Evolutionary conservation across 2,797 vertebrate species (phyloP).

Genomic region (Characodon lateralis): DNA sequence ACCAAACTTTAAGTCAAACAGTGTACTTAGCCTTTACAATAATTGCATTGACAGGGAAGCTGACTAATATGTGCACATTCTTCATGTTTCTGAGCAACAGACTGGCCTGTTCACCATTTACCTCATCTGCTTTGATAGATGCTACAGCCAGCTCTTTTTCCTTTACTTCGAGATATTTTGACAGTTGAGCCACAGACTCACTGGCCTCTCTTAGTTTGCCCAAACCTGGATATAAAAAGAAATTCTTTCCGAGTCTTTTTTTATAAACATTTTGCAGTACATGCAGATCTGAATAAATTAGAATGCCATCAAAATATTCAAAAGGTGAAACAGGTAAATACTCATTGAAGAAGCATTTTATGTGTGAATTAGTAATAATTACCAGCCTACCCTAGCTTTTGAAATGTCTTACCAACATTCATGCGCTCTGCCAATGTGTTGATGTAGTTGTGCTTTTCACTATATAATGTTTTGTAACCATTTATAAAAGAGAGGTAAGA

Average conservation of each 20-base stretch:
- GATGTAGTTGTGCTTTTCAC: conserved; percentile 81
- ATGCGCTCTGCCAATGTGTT: conserved; percentile 85
- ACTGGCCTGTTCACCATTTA: conserved; percentile 53
- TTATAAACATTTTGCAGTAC: background rate
- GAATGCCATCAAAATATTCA: background rate
- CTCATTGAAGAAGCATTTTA: background rate
- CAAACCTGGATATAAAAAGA: conserved; percentile 73
- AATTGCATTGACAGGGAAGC: background rate
- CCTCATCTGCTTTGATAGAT: conserved; percentile 85
- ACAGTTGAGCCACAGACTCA: conserved; percentile 84
- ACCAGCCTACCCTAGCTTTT: background rate
- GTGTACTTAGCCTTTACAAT: background rate
- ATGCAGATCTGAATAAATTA: background rate
- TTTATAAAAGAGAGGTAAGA: conserved; percentile 92
- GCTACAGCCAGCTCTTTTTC: conserved; percentile 86
- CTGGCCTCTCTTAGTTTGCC: conserved; percentile 87
- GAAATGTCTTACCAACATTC: conserved; percentile 82
- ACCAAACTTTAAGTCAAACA: background rate
- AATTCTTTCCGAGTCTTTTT: conserved; percentile 1
- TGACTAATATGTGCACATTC: background rate
- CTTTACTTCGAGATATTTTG: conserved; percentile 82
- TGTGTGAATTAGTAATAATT: background rate
- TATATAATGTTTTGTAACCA: conserved; percentile 85
- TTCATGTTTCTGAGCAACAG: background rate
- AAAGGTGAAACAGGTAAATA: background rate